A percentile compares a stretch with the other conserved stretches of the same genome.
phyloP scores from a whole-genome alignment of 2,113 vertebrate species.

The Sialia sialis region DNA sequence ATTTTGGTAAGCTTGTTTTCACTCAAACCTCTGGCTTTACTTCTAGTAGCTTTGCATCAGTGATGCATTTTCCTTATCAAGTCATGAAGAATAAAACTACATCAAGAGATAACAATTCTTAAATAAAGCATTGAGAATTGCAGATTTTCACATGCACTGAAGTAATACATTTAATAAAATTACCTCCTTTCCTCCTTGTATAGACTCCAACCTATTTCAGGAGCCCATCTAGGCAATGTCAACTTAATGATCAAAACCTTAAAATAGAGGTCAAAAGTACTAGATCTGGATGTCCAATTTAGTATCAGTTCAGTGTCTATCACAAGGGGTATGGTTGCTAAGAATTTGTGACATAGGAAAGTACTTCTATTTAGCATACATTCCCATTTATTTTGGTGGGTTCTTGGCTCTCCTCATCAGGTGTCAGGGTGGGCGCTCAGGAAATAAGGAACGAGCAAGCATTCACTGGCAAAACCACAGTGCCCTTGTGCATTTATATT shows the following conservation, averaged over 20 bases:
- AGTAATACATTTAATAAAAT: background rate
- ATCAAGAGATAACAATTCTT: background rate
- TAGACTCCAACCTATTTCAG: background rate
- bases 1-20: background rate
- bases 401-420: background rate
- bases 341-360: background rate
- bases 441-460: background rate
- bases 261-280: background rate
- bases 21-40: background rate
- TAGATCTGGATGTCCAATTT: background rate
- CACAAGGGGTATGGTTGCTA: background rate
- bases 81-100: background rate
- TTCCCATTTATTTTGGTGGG: background rate
- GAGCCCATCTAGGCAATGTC: background rate
- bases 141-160: background rate
- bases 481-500: background rate
- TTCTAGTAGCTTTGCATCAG: background rate
- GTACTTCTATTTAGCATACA: background rate
- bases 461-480: background rate
- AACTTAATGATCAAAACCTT: background rate
- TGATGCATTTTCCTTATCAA: background rate
- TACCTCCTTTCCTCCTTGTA: background rate
- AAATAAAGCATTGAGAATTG: background rate
- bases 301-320: background rate
- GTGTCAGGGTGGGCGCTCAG: background rate